Evolutionary conservation across 2,888 invertebrate genomes (phyloP).

Genomic region (Liodrosophila aerea): DNA sequence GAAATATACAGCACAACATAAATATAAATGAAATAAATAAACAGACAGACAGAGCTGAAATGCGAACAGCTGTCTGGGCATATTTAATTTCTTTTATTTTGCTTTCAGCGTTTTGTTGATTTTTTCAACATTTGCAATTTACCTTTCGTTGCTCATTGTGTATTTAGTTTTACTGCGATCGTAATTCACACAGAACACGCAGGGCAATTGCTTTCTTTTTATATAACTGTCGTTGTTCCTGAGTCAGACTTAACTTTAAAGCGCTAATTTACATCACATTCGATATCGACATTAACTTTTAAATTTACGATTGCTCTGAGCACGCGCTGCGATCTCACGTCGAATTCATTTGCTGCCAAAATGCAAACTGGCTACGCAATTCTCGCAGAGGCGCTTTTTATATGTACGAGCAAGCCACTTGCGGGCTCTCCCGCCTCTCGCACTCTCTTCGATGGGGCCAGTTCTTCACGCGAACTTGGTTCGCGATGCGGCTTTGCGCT

Average conservation of each 20-base stretch:
- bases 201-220: slow-evolving; percentile 32
- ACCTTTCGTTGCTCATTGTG: slow-evolving; percentile 65
- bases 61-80: slow-evolving; percentile 21
- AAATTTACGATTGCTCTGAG: slow-evolving; percentile 4
- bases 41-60: not conserved
- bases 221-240: slow-evolving; percentile 37
- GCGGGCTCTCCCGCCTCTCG: not conserved
- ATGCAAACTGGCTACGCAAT: slow-evolving; percentile 50
- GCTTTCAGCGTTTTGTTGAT: slow-evolving; percentile 12
- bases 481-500: too few species aligned
- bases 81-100: slow-evolving; percentile 7
- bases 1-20: slow-evolving; percentile 3
- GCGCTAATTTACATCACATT: slow-evolving; percentile 23
- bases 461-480: too few species aligned
- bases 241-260: slow-evolving; percentile 36
- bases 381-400: slow-evolving; percentile 46
- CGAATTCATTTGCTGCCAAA: slow-evolving; percentile 48
- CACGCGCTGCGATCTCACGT: slow-evolving; percentile 28
- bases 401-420: slow-evolving; percentile 42
- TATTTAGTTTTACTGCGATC: not conserved
- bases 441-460: too few species aligned
- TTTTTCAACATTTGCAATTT: slow-evolving; percentile 33
- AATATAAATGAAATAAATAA: slow-evolving; percentile 9
- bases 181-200: slow-evolving; percentile 48
- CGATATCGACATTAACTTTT: slow-evolving; percentile 15